These are phyloP conservation scores for Manis crassicaudata DNA, from an alignment of 2,797 vertebrate genomes.

Conservation along the genomic window DNA sequence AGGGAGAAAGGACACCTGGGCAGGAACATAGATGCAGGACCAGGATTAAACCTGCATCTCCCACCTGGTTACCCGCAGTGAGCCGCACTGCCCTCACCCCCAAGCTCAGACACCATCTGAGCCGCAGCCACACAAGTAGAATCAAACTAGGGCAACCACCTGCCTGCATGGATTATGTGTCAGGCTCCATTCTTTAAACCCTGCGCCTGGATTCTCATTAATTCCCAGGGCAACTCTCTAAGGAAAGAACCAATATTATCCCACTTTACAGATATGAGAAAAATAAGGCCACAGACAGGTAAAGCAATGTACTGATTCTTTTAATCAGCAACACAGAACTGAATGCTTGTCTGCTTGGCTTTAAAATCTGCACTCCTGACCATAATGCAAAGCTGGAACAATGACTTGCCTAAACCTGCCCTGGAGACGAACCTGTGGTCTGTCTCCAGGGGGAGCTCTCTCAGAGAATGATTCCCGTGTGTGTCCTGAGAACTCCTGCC, in stretches of 20 bases:
- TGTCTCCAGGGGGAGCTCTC: neutral
- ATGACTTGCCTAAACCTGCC: neutral
- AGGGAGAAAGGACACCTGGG: neutral
- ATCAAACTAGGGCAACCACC: fast-evolving
- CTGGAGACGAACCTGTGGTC: neutral
- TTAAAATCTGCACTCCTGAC: neutral
- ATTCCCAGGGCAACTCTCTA: neutral
- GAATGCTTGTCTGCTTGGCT: neutral
- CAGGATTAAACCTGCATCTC: fast-evolving
- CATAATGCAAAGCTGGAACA: fast-evolving
- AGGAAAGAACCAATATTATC: too few species aligned
- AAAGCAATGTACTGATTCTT: neutral
- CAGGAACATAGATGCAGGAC: neutral
- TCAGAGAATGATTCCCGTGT: neutral
- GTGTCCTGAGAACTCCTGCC: neutral
- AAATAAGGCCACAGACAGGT: neutral
- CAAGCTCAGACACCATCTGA: neutral
- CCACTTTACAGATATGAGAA: neutral
- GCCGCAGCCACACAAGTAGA: too few species aligned
- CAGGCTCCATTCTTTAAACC: neutral
- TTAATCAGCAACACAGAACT: too few species aligned
- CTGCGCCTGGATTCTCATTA: fast-evolving
- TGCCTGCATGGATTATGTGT: fast-evolving
- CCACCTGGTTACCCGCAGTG: fast-evolving
- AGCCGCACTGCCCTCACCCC: neutral